Base-by-base conservation (phyloP, 2,113 vertebrate species). In the Eira barbara region DNA sequence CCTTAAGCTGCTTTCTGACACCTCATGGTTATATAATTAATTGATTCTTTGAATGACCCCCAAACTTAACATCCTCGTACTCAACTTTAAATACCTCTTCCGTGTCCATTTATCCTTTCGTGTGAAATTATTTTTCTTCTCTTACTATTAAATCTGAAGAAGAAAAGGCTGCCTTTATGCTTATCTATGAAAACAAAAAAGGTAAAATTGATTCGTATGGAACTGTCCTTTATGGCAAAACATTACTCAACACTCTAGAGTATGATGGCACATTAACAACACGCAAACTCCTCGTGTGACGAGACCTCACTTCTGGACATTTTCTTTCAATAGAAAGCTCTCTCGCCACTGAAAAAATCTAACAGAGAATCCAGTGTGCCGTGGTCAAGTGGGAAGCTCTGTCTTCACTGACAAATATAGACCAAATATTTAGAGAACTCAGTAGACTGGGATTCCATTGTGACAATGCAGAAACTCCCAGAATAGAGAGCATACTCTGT, bases 181-280 rank as follows among this genome's bases (percentile, higher is more conserved):
- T 82, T 52, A 96, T 39, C 39, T 79, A 94, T 14, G 31, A 87
- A 97, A 52, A 27, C 23, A 89, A 91, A 96, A 45, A 69, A 85
- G 29, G 17, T 81, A 80, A 95, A 74, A 49, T 47, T 73, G 49
- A 71, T 21, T 52, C 45, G 25, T 39, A 25, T 1, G 27, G 34
- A 67, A 49, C 27, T 34, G 63, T 84, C 42, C 45, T 94, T 82
- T 65, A 20, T 45, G 36, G 18, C 25, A 47, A 91, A 89, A 90
- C 4, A 80, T 63, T n/a, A n/a, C 52, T 42, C 85, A 89, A 42
- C 1, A 21, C 12, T n/a, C 49, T 29, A 61, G 25, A 91, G 23
- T 21, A 23, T 3, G 23, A 74, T 34, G 18, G 7, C 17, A 80
- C 7, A 47, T 42, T 31, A 93, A 36, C 31, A 20, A 42, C 49